Percentiles rank a stretch among this genome's conserved stretches.
Evolutionary conservation across 2,888 invertebrate species (phyloP).

Genomic region (Melipona bicolor): DNA sequence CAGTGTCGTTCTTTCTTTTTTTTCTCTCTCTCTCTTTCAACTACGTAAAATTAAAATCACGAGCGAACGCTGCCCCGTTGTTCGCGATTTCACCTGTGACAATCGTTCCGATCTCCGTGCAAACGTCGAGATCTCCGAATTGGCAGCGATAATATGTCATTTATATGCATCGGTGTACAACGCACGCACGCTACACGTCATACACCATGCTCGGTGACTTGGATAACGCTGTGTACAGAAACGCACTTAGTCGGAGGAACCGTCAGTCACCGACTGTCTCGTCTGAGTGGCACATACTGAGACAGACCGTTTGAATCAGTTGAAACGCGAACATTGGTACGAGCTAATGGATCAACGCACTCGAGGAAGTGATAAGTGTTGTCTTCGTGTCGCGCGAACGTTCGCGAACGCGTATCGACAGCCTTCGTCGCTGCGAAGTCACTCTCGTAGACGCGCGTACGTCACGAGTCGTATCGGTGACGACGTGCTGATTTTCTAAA

Average conservation of each 20-base stretch:
- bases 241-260: constrained; percentile 24
- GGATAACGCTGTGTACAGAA: constrained; percentile 30
- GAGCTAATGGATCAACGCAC: constrained; percentile 38
- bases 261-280: constrained; percentile 20
- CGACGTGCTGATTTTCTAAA: background rate
- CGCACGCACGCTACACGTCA: no score
- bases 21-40: background rate
- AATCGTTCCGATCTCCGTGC: background rate
- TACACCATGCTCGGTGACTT: background rate
- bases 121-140: background rate
- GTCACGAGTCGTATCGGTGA: background rate
- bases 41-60: background rate
- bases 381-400: constrained; percentile 14
- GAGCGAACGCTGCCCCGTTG: background rate
- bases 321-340: constrained; percentile 30
- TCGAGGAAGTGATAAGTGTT: constrained; percentile 30
- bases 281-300: constrained; percentile 35
- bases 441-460: background rate
- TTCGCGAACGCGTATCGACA: constrained; percentile 48
- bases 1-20: background rate
- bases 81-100: background rate
- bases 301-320: constrained; percentile 25
- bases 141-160: background rate
- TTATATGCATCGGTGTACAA: no score
- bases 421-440: constrained; percentile 14